Conservation (phyloP, 2,113 vertebrate genomes). For the Archocentrus centrarchus region DNA sequence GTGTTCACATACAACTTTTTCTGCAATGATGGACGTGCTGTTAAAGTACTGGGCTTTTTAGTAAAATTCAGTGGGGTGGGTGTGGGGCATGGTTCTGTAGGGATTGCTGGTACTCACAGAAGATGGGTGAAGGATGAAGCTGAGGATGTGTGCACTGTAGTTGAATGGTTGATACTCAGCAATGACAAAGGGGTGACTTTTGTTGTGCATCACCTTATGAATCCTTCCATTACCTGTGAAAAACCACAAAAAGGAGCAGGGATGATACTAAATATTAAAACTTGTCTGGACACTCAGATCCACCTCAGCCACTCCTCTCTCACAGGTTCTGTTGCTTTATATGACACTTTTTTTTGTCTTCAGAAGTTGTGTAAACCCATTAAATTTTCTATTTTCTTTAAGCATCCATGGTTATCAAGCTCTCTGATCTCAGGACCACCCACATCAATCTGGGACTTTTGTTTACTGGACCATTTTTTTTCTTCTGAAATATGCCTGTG, state of each 20-base stretch:
- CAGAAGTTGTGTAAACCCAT: background rate
- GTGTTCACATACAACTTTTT: conserved; percentile 68
- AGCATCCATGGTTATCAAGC: background rate
- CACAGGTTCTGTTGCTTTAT: background rate
- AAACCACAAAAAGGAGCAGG: background rate
- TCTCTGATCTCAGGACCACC: background rate
- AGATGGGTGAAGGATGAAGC: conserved; percentile 39
- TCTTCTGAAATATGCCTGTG: too few relatives aligned
- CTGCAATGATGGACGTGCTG: conserved; percentile 49
- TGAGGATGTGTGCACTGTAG: conserved; percentile 4
- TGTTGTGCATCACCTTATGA: conserved; percentile 68
- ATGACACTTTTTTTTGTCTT: background rate
- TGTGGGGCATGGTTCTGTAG: background rate
- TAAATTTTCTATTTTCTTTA: background rate
- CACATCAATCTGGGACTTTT: background rate
- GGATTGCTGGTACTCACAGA: conserved; percentile 62
- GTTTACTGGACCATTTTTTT: background rate
- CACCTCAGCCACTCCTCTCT: fast-evolving
- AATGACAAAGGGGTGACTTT: conserved; percentile 51
- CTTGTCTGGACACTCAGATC: background rate
- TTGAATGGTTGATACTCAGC: conserved; percentile 66
- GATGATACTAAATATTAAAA: background rate
- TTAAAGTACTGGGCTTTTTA: background rate
- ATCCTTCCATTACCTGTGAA: conserved; percentile 64
- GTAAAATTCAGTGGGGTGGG: background rate